These are phyloP conservation scores for Motacilla alba DNA, from an alignment of 2,113 vertebrate species.

Conservation along the genomic window DNA sequence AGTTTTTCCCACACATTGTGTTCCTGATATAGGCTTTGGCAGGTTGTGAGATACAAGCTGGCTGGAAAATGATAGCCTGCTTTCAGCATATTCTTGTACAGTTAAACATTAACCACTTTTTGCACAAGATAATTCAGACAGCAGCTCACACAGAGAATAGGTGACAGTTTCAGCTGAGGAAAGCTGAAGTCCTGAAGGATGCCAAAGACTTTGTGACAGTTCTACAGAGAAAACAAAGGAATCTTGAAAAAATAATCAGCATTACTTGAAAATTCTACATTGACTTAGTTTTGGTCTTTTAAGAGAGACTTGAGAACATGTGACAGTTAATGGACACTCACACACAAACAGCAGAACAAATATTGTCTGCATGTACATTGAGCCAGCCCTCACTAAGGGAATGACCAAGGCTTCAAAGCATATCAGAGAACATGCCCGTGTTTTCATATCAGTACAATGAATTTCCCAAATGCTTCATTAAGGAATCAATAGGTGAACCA, in stretches of 20 bases:
- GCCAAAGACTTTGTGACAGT: background rate
- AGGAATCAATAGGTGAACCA: background rate
- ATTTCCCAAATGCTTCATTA: background rate
- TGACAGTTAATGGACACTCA: background rate
- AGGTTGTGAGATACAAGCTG: background rate
- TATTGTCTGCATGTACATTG: background rate
- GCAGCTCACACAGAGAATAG: background rate
- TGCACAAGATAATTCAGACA: background rate
- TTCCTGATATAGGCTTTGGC: background rate
- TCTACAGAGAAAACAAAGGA: background rate
- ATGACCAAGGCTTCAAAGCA: background rate
- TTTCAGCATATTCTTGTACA: conserved; percentile 1
- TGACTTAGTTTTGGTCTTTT: background rate
- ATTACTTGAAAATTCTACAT: background rate
- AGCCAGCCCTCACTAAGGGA: background rate
- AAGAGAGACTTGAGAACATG: background rate
- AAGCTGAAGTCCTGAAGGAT: background rate
- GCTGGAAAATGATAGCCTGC: conserved; percentile 10
- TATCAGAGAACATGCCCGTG: background rate
- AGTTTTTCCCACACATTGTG: conserved; percentile 27
- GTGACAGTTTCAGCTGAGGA: background rate
- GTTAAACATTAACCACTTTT: background rate
- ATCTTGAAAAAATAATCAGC: background rate
- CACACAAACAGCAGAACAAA: background rate
- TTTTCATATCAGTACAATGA: background rate